Evolutionary conservation across 2,888 invertebrate genomes (phyloP), one percentile per base, ranked within the genome.

Genomic region (Dioctria rufipes): DNA sequence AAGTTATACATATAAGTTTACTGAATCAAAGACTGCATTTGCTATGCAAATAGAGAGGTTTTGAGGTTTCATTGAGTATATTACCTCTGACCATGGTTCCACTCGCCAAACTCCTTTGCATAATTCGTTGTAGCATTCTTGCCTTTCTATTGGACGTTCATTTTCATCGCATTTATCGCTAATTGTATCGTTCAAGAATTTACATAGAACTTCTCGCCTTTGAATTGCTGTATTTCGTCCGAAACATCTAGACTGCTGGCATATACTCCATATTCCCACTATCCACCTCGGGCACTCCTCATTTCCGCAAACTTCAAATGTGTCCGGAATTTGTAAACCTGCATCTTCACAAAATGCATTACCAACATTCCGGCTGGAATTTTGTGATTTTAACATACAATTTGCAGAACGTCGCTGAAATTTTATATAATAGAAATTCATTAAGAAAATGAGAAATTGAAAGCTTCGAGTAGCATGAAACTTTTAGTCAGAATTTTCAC

Each of bases 81-180:
- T 75, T 67, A 98, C 98, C 93, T 95, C 94, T 60, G 96, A 96
- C 98, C 98, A 98, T 80, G 95, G 93, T 6, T 96, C 96, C 4
- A 95, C 94, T 82, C 94, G 92, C 98, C 98, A 99, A 75, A 94
- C 93, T 0, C 97, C 95, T 85, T 93, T 93, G 90, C 98, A 98
- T n/a, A 93, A 93, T 83, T 93, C 92, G 86, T 93, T 95, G 86
- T 93, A 92, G 86, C 98, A 98, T 86, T 96, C 94, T 86, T 94
- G 94, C 46, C 93, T 92, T 84, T 93, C 93, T 75, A 93, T 91
- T 0, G 98, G 98, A 85, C 92, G 93, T 49, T 92, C 91, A 82
- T 92, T 90, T 83, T 92, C 92, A 85, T 94, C 93, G 87, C 98
- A 98, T 81, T 81, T 83, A 58, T 84, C 82, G 80, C 84, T 85